A percentile compares a stretch with the other conserved stretches of the same genome.
Evolutionary conservation across 2,888 invertebrate genomes (phyloP).

Genomic region (Hymenopus coronatus): DNA sequence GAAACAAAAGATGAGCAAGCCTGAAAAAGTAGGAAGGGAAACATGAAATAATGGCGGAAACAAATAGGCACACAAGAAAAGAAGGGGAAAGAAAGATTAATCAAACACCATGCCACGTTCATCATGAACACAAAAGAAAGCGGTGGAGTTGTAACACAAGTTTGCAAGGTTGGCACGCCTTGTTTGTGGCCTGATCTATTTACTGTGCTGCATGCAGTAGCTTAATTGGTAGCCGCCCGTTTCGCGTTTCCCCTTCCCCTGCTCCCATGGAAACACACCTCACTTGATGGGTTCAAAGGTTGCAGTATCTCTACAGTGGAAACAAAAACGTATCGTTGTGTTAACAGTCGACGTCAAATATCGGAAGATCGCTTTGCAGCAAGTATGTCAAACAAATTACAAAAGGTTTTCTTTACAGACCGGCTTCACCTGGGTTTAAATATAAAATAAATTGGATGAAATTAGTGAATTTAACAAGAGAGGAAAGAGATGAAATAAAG

Average conservation of each 20-base stretch:
- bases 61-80: not conserved
- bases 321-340: not conserved
- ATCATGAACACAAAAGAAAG: not conserved
- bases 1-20: too few relatives aligned
- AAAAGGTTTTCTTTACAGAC: not conserved
- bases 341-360: not conserved
- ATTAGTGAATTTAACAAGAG: too few relatives aligned
- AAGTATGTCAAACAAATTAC: not conserved
- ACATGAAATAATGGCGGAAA: not conserved
- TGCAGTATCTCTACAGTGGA: not conserved
- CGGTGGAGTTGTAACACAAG: not conserved
- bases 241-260: not conserved
- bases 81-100: not conserved
- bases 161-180: not conserved
- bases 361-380: not conserved
- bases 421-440: too few relatives aligned
- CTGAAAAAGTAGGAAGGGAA: too few relatives aligned
- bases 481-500: too few relatives aligned
- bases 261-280: not conserved
- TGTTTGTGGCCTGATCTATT: not conserved
- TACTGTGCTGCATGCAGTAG: not conserved
- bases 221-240: conserved; percentile 17
- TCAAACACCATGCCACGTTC: not conserved
- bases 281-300: conserved; percentile 12
- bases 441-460: too few relatives aligned